phyloP scores from a whole-genome alignment of 2,888 invertebrate species.

The Antheraea yamamai region DNA sequence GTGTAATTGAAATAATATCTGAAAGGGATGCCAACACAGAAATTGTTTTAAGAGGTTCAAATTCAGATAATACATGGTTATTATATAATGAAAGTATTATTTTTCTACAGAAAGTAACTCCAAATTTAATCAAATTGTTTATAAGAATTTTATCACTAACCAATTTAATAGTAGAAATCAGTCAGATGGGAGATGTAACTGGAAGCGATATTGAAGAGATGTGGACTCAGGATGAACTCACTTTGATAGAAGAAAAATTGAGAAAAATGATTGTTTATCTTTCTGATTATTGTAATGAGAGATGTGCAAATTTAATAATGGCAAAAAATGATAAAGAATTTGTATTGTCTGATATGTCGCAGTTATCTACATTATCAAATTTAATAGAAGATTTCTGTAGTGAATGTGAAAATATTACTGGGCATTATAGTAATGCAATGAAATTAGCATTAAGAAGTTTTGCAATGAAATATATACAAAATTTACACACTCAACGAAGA shows the following conservation, averaged over 20 bases:
- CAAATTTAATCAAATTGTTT: conserved; percentile 85
- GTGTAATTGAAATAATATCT: conserved; percentile 87
- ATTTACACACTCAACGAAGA: conserved; percentile 94
- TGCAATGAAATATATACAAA: conserved; percentile 94
- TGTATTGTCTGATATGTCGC: conserved; percentile 86
- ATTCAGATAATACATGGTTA: conserved; percentile 77
- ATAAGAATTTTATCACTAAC: conserved; percentile 88
- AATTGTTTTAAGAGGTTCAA: conserved; percentile 71
- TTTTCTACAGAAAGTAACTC: conserved; percentile 85
- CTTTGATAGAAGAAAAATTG: conserved; percentile 86
- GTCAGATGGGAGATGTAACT: conserved; percentile 82
- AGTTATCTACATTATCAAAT: conserved; percentile 89
- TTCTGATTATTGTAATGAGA: conserved; percentile 95
- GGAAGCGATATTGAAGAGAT: conserved; percentile 85
- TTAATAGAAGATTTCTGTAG: conserved; percentile 90
- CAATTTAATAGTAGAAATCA: conserved; percentile 89
- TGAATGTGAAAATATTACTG: conserved; percentile 88
- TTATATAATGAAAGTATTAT: conserved; percentile 86
- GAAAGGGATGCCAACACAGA: conserved; percentile 72
- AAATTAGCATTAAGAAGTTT: conserved; percentile 92
- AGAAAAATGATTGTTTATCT: conserved; percentile 90
- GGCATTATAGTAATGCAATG: conserved; percentile 89
- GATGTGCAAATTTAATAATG: conserved; percentile 93
- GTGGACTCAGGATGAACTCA: conserved; percentile 86
- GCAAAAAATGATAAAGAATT: conserved; percentile 87